phyloP scores from a whole-genome alignment of 2,888 invertebrate species.

The Megamerina dolium region DNA sequence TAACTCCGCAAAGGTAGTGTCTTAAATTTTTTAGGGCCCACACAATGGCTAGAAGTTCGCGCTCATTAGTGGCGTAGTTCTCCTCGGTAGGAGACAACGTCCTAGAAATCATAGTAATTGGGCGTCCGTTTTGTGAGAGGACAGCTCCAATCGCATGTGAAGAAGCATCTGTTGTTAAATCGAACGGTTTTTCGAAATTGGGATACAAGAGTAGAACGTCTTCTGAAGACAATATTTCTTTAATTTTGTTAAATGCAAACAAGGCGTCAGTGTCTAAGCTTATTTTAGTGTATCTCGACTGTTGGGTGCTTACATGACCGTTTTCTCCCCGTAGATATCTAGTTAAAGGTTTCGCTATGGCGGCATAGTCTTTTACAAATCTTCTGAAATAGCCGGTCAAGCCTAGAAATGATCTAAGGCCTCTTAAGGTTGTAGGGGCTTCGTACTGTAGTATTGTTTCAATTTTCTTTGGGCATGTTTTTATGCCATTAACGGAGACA shows the following conservation, averaged over 20 bases:
- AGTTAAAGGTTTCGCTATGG: no score
- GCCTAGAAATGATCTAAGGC: no score
- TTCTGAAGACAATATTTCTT: no score
- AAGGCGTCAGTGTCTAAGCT: slow-evolving; percentile 4
- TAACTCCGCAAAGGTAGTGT: slow-evolving; percentile 6
- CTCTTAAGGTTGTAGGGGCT: not conserved
- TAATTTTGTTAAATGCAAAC: no score
- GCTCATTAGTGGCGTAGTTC: no score
- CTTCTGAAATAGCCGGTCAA: no score
- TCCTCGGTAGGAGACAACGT: not conserved
- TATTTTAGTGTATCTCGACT: no score
- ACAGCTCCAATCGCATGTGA: slow-evolving; percentile 4
- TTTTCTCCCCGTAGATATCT: no score
- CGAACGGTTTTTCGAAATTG: slow-evolving; percentile 7
- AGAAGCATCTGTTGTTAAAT: slow-evolving; percentile 14
- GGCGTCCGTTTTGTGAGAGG: not conserved
- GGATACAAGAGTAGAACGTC: slow-evolving; percentile 10
- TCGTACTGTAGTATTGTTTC: no score
- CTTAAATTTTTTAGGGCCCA: slow-evolving; percentile 2
- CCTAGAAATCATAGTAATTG: slow-evolving; percentile 1
- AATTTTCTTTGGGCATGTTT: slow-evolving; percentile 9
- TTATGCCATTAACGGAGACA: slow-evolving; percentile 1
- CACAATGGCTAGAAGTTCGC: no score
- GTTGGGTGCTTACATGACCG: no score
- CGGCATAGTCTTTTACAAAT: no score